Evolutionary conservation across 2,797 vertebrate genomes (phyloP).

Genomic region (Malacoraja senta): DNA sequence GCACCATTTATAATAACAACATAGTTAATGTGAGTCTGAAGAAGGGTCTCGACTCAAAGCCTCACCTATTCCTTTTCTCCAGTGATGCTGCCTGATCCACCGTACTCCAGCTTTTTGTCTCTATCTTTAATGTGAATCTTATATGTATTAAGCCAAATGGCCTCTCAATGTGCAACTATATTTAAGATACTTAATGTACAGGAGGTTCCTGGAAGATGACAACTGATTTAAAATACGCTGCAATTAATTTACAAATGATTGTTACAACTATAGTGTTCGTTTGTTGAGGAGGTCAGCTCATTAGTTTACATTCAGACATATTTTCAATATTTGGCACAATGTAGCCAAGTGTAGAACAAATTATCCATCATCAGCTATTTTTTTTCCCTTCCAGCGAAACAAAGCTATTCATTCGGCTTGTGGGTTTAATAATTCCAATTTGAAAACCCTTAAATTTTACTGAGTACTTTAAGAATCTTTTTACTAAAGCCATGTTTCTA

Average conservation of each 20-base stretch:
- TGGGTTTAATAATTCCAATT: neutral
- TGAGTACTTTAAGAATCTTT: neutral
- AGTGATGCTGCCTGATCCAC: too few relatives aligned
- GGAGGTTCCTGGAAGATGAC: neutral
- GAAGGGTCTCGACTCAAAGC: too few relatives aligned
- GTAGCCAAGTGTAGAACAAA: conserved; percentile 2
- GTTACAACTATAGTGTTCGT: neutral
- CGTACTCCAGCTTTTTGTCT: too few relatives aligned
- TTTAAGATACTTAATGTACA: neutral
- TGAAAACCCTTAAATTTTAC: neutral
- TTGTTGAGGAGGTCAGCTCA: conserved; percentile 22
- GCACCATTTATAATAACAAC: neutral
- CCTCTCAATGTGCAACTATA: neutral
- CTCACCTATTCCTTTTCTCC: too few relatives aligned
- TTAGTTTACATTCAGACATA: conserved; percentile 13
- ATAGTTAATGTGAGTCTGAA: neutral
- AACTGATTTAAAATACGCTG: conserved; percentile 1
- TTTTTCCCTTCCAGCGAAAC: neutral
- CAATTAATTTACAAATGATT: conserved; percentile 13
- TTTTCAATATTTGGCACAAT: conserved; percentile 23
- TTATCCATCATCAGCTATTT: conserved; percentile 7
- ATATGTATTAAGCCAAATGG: neutral
- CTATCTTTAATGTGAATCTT: too few relatives aligned
- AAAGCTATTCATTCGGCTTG: neutral
- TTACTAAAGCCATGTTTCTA: neutral